A percentile compares a stretch with the other conserved stretches of the same genome.
Evolutionary conservation across 2,888 invertebrate species (phyloP).

Genomic region (Cancer borealis): DNA sequence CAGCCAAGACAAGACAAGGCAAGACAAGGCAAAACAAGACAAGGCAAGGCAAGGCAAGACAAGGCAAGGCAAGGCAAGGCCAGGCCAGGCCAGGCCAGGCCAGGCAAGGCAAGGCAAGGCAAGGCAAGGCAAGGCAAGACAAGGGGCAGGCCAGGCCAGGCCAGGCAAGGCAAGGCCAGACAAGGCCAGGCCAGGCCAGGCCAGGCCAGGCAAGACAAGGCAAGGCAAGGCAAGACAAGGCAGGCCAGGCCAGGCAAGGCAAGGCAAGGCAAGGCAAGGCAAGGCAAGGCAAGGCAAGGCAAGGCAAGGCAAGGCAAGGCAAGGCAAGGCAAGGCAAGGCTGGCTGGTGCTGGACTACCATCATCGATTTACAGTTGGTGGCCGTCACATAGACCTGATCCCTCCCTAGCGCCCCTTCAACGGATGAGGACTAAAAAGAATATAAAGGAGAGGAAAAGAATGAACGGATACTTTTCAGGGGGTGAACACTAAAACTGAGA

Average conservation of each 20-base stretch:
- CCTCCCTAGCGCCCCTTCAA: slow-evolving; percentile 30
- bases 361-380: slow-evolving; percentile 4
- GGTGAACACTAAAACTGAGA: background rate
- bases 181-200: no score
- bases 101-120: no score
- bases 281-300: no score
- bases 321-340: background rate
- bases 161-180: background rate
- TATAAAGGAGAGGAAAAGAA: background rate
- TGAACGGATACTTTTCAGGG: background rate
- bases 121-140: background rate
- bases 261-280: background rate
- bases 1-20: no score
- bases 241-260: background rate
- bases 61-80: background rate
- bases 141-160: no score
- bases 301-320: background rate
- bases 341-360: no score
- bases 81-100: no score
- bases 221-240: no score
- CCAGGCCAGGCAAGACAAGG: no score
- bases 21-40: no score
- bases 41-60: background rate
- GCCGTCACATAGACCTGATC: slow-evolving; percentile 17
- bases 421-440: background rate